Evolutionary conservation across 2,797 vertebrate species (phyloP).

Genomic region (Karalla daura): DNA sequence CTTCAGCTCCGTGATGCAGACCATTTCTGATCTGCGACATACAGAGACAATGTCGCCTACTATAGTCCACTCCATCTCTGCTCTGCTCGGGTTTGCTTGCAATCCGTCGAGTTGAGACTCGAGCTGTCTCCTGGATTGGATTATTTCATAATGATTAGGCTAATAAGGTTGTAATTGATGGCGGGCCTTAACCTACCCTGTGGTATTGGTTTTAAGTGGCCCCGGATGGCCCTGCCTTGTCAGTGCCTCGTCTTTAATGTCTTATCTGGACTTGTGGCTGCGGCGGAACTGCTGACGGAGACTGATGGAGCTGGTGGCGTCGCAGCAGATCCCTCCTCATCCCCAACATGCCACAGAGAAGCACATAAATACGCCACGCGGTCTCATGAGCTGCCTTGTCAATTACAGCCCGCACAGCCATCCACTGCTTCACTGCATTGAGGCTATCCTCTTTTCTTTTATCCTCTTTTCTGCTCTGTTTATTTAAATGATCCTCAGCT

Average conservation of each 20-base stretch:
- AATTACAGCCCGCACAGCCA: constrained; percentile 42
- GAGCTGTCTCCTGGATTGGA: constrained; percentile 72
- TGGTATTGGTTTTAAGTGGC: constrained; percentile 79
- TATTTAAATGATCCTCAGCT: constrained; percentile 51
- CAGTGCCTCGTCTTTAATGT: constrained; percentile 74
- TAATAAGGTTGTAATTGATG: constrained; percentile 79
- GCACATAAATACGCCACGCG: constrained; percentile 18
- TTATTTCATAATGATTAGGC: constrained; percentile 81
- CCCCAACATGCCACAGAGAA: constrained; percentile 1
- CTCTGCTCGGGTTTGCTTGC: constrained; percentile 40
- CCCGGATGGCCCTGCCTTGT: constrained; percentile 70
- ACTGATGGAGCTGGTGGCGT: constrained; percentile 28
- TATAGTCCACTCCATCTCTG: background rate
- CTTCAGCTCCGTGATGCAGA: background rate
- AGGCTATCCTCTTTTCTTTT: constrained; percentile 27
- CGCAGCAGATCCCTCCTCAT: constrained; percentile 27
- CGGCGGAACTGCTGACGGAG: constrained; percentile 63
- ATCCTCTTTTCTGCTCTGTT: constrained; percentile 59
- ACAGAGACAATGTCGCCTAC: background rate
- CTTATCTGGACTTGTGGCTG: constrained; percentile 66
- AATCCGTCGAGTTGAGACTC: constrained; percentile 61
- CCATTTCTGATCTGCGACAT: background rate
- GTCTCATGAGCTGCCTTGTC: constrained; percentile 19
- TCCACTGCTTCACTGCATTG: constrained; percentile 39
- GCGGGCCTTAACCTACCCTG: constrained; percentile 73